Conservation (phyloP, 2,113 vertebrate genomes). For the Coryphaenoides rupestris region DNA sequence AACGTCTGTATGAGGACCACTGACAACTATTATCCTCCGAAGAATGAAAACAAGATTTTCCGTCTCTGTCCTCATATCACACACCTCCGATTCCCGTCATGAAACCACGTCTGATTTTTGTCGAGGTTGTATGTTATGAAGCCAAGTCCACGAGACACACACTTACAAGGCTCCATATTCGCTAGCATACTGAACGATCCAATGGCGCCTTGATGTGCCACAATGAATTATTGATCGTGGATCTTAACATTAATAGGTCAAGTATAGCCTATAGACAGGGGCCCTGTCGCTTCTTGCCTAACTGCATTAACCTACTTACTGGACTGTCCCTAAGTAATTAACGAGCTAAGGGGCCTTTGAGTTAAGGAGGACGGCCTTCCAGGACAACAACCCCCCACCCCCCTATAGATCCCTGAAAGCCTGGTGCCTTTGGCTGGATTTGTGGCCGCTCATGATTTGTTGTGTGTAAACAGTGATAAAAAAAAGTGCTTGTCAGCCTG, state of each 20-base stretch:
- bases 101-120: background rate
- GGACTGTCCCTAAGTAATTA: conserved; percentile 56
- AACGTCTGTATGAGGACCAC: background rate
- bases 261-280: conserved; percentile 26
- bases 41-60: background rate
- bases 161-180: background rate
- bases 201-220: conserved; percentile 12
- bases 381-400: no score
- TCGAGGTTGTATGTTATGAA: background rate
- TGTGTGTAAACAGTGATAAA: conserved; percentile 50
- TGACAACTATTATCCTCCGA: conserved; percentile 1
- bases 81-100: background rate
- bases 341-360: conserved; percentile 46
- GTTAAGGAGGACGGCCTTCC: conserved; percentile 23
- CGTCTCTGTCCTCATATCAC: background rate
- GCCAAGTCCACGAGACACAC: no score
- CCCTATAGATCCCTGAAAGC: conserved; percentile 5
- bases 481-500: conserved; percentile 22
- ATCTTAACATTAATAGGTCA: conserved; percentile 33
- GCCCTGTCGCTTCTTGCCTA: conserved; percentile 33
- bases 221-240: conserved; percentile 40
- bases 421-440: conserved; percentile 2
- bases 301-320: conserved; percentile 58
- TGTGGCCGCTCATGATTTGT: conserved; percentile 30
- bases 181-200: background rate